phyloP scores from a whole-genome alignment of 1,140 invertebrate species.

The Teleopsis dalmanni region DNA sequence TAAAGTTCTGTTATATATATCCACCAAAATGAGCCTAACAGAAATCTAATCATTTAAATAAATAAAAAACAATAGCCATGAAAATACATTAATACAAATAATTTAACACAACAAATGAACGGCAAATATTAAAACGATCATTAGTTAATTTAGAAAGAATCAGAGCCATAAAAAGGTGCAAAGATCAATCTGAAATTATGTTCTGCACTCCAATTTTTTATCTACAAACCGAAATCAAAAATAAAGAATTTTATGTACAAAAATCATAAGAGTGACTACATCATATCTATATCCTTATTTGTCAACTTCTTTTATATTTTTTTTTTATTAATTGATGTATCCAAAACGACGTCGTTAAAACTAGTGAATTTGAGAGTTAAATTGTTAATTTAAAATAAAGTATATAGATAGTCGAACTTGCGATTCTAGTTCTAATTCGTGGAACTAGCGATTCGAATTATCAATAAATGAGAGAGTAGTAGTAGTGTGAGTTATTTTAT shows the following conservation, averaged over 20 bases:
- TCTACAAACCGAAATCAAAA: background rate
- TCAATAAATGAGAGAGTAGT: too few species aligned
- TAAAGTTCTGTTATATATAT: conserved; percentile 10
- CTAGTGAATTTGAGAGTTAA: conserved; percentile 3
- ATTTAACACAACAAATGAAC: conserved; percentile 5
- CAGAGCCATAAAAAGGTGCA: too few species aligned
- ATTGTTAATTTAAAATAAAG: conserved; percentile 6
- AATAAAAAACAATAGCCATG: background rate
- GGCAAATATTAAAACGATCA: conserved; percentile 13
- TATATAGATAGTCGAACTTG: too few species aligned
- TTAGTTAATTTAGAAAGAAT: conserved; percentile 10
- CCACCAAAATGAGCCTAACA: conserved; percentile 7
- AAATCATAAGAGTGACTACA: background rate
- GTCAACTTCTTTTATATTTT: too few species aligned
- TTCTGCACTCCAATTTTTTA: too few species aligned
- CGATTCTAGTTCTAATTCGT: too few species aligned
- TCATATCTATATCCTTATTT: too few species aligned
- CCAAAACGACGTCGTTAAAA: conserved; percentile 5
- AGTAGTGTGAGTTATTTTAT: too few species aligned
- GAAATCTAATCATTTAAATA: background rate
- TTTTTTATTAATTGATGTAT: conserved; percentile 5
- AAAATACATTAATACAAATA: conserved; percentile 5
- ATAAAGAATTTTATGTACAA: background rate
- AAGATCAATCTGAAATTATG: too few species aligned
- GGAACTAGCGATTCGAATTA: too few species aligned